These are phyloP conservation scores for Protophormia terraenovae DNA, from an alignment of 2,888 invertebrate genomes.

Conservation along the genomic window DNA sequence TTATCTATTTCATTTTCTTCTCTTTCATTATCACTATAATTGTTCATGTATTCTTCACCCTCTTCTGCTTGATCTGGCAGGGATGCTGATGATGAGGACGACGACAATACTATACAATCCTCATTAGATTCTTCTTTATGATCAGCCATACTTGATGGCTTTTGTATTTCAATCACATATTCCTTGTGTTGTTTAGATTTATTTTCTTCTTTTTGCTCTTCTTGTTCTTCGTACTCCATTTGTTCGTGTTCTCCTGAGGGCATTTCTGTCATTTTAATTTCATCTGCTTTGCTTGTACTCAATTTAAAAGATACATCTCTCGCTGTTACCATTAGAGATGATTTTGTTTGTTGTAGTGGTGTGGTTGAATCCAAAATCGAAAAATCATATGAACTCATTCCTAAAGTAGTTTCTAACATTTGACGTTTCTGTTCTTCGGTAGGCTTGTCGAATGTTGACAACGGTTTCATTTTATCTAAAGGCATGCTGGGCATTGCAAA, in stretches of 20 bases:
- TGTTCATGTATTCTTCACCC: background rate
- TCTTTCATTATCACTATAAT: constrained; percentile 36
- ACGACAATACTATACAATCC: constrained; percentile 57
- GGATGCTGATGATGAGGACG: constrained; percentile 23
- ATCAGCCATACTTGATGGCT: background rate
- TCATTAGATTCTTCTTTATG: constrained; percentile 4
- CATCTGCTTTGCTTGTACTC: background rate
- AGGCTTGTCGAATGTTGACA: constrained; percentile 7
- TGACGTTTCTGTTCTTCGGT: constrained; percentile 55
- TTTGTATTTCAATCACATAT: background rate
- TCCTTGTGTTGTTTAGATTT: background rate
- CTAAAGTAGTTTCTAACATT: constrained; percentile 76
- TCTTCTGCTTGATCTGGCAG: background rate
- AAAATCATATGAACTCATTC: constrained; percentile 77
- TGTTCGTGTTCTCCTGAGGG: background rate
- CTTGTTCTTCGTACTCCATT: constrained; percentile 13
- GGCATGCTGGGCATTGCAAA: constrained; percentile 14
- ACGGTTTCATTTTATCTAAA: background rate
- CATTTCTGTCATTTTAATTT: background rate
- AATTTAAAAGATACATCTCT: background rate
- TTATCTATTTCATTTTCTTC: constrained; percentile 20
- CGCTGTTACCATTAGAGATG: constrained; percentile 24
- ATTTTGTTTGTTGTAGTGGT: constrained; percentile 41
- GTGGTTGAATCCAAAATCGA: constrained; percentile 68
- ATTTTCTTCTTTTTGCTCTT: background rate